A percentile compares a stretch with the other conserved stretches of the same genome.
These are phyloP conservation scores for Machimus rusticus DNA, from an alignment of 2,888 invertebrate species.

Conservation along the genomic window DNA sequence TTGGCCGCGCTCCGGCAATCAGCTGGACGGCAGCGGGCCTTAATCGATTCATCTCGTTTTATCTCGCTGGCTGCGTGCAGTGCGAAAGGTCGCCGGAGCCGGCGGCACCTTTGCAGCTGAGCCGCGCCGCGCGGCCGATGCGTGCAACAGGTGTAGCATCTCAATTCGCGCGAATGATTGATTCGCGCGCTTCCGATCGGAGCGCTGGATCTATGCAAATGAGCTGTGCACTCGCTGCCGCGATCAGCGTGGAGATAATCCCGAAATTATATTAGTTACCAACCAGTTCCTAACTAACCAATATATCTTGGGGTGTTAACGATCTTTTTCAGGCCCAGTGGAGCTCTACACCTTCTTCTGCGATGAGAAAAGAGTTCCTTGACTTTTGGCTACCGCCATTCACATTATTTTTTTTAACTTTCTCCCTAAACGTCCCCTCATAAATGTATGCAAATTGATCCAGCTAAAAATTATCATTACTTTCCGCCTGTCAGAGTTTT, in stretches of 20 bases:
- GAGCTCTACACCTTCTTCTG: neutral
- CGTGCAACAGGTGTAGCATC: conserved; percentile 32
- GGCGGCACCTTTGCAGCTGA: conserved; percentile 16
- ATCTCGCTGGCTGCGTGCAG: neutral
- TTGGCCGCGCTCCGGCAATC: conserved; percentile 30
- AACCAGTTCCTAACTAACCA: neutral
- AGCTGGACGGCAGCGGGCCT: neutral
- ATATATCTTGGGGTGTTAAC: neutral
- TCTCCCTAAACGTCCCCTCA: too few species aligned
- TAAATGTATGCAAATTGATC: too few species aligned
- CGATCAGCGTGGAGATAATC: neutral
- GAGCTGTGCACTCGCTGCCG: neutral
- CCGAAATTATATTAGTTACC: neutral
- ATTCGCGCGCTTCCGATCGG: neutral
- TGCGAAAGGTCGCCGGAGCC: neutral
- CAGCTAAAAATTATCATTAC: too few species aligned
- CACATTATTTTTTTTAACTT: too few species aligned
- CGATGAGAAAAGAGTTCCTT: neutral
- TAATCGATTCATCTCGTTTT: conserved; percentile 18
- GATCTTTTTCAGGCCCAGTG: neutral
- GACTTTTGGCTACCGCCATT: neutral
- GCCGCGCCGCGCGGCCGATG: neutral
- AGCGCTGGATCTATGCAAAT: neutral
- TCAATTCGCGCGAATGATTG: conserved; percentile 21
- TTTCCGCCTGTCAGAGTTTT: too few species aligned